A percentile compares a stretch with the other conserved stretches of the same genome.
Conservation (phyloP, 2,113 vertebrate species). For the Alethe castanea region DNA sequence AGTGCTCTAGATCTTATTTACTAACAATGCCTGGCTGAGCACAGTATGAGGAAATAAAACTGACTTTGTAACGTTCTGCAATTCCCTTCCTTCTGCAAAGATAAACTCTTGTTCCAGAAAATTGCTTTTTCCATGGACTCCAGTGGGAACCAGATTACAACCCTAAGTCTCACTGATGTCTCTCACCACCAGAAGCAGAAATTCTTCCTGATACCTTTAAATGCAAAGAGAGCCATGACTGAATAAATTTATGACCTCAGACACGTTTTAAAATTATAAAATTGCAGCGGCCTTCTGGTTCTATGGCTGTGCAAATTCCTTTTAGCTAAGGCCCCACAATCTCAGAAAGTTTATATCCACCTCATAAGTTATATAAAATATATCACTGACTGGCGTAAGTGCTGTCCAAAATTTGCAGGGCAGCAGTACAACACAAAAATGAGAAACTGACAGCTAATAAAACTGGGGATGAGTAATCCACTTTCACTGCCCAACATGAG, state of each 20-base stretch:
- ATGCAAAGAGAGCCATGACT: not conserved
- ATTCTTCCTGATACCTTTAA: not conserved
- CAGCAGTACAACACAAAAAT: not conserved
- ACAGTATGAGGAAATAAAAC: not conserved
- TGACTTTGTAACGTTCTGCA: not conserved
- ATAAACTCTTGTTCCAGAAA: not conserved
- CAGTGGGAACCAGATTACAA: not conserved
- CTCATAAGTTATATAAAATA: not conserved
- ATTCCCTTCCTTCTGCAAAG: not conserved
- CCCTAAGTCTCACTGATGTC: not conserved
- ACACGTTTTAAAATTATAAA: not conserved
- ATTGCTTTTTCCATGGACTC: not conserved
- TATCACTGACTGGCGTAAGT: not conserved
- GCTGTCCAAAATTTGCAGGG: not conserved
- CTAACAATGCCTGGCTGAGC: conserved; percentile 32
- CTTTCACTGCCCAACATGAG: not conserved
- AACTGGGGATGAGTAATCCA: conserved; percentile 20
- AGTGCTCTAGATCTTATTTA: conserved; percentile 54
- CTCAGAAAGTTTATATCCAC: not conserved
- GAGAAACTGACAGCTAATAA: conserved; percentile 21
- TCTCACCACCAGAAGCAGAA: not conserved
- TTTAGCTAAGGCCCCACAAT: not conserved
- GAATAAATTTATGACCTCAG: not conserved
- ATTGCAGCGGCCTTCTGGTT: not conserved
- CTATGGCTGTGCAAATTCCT: not conserved